Evolutionary conservation across 2,888 invertebrate species (phyloP), one percentile per base, ranked within the genome.

Genomic region (Eilema sororculum): DNA sequence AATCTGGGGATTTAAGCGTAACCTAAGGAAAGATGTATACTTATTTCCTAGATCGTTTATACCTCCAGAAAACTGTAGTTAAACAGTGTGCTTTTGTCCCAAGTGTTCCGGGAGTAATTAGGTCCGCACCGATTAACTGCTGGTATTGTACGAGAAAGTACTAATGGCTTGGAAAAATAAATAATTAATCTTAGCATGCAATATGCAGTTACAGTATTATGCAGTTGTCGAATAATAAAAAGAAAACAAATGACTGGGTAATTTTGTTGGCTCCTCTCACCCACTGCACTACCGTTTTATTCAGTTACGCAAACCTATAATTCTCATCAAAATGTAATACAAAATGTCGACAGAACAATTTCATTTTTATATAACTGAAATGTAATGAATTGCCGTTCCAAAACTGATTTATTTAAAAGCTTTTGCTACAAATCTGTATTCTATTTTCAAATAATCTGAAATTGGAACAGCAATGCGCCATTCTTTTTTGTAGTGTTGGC

Each of bases 401-500:
- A 58, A 58, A 58, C 25, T 58, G 52, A 52, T 52, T 52, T 58
- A 24, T 24, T 24, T 24, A n/a, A 52, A 52, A 52, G 52, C 52
- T 52, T n/a, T n/a, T 5, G 52, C n/a, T 52, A 46, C 41, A 63
- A 25, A 46, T 63, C 63, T n/a, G 63, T 28, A 63, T 41, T 41
- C 25, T 41, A 63, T 24, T 63, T 62, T 41, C 62, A 63, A 63
- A 63, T 41, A 46, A 63, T 46, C 41, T 28, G 25, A 46, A 61
- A 33, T 16, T 61, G 33, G 33, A 61, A 33, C 61, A 37, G 61
- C 22, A 24, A 13, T n/a, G n/a, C 52, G 24, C 22, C 13, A 41
- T 46, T 63, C 24, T 46, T 63, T 63, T 37, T 62, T 63, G 24
- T n/a, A 52, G 24, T 28, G 12, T 12, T 9, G 0, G 16, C 9